Conservation (phyloP, 2,113 vertebrate genomes). For the Podarcis muralis region DNA sequence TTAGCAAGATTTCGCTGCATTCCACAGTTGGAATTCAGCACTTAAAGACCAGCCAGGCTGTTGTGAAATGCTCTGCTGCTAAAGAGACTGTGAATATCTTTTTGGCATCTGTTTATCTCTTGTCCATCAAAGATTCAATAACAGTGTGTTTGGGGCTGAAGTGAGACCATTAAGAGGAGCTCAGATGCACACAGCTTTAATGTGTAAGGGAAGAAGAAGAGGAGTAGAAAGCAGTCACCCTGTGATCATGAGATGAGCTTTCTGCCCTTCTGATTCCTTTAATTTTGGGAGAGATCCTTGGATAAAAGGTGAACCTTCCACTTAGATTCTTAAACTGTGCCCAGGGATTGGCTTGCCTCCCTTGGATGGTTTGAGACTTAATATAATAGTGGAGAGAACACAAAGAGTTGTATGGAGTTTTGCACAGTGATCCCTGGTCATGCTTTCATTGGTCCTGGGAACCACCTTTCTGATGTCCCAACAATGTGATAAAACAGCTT, state of each 20-base stretch:
- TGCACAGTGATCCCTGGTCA: too few relatives aligned
- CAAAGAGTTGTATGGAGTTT: too few relatives aligned
- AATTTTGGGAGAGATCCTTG: neutral
- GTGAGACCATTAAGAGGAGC: neutral
- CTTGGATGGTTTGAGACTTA: too few relatives aligned
- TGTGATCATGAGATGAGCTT: constrained; percentile 24
- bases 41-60: neutral
- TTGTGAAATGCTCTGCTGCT: neutral
- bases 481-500: too few relatives aligned
- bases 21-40: neutral
- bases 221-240: neutral
- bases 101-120: constrained; percentile 31
- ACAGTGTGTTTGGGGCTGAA: neutral
- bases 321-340: too few relatives aligned
- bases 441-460: too few relatives aligned
- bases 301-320: too few relatives aligned
- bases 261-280: neutral
- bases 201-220: neutral
- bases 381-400: too few relatives aligned
- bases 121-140: constrained; percentile 16
- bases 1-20: neutral
- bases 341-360: too few relatives aligned
- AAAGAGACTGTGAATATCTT: constrained; percentile 16
- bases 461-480: too few relatives aligned
- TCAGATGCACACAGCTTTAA: neutral